Base-by-base conservation (phyloP, 1,140 invertebrate genomes). In the Cecropterus lyciades region DNA sequence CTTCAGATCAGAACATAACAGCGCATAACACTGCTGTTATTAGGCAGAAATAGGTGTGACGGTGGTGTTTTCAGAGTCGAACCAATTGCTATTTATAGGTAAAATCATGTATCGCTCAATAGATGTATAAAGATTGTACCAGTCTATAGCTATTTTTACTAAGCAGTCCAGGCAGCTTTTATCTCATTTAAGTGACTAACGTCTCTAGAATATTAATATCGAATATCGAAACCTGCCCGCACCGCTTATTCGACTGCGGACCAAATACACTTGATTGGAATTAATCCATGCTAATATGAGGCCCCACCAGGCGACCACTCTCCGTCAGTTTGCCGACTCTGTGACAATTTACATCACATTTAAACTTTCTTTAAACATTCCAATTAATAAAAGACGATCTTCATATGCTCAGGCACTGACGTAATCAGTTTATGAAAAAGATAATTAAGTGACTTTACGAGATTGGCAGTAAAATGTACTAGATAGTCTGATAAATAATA, bases 221-320 rank as follows among this genome's bases (percentile, higher is more conserved):
- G 46, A 17, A 62, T 37, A 30, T 49, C 15, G 57, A 62, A 62
- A 62, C 57, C 57, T 45, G 43, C 57, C 57, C 45, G 43, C 67
- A 66, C 27, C 65, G 63, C 33, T 72, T 65, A 66, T 67, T 71
- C 66, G 66, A 67, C 67, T 30, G 69, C 73, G 72, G 16, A 63
- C 69, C 72, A 68, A 79, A 72, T 75, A 64, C 56, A 67, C 70
- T 77, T 74, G 72, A 79, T 82, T 84, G 55, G 69, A 82, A 84
- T 82, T 79, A 79, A 79, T 79, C 77, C 76, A 82, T 79, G 72
- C 73, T 78, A 79, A 82, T 84, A 76, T 76, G 79, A 69, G 80
- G 76, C 82, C 73, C 72, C 62, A 60, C 42, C 71, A 79, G 78
- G 78, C 71, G 72, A 74, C 72, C 68, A 67, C 46, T 63, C 48